phyloP scores from a whole-genome alignment of 2,797 vertebrate species.

The Neosilurus hyrtlii region DNA sequence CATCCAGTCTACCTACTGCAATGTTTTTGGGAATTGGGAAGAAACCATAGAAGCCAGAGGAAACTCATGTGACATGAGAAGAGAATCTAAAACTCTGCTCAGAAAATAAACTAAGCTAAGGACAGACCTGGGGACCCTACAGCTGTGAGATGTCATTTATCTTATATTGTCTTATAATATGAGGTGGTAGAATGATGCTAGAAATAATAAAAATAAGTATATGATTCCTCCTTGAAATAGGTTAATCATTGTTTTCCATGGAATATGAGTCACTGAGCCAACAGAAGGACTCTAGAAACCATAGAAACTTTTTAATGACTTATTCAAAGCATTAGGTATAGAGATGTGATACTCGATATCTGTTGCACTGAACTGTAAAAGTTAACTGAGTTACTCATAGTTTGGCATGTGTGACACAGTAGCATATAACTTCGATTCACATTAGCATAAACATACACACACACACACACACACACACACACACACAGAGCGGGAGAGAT shows the following conservation, averaged over 20 bases:
- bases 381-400: constrained; percentile 18
- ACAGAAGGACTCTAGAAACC: not conserved
- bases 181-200: not conserved
- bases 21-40: not conserved
- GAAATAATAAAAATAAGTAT: not conserved
- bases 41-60: not conserved
- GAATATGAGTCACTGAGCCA: not conserved
- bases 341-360: constrained; percentile 9
- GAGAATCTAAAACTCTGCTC: not conserved
- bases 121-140: not conserved
- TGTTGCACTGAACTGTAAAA: not conserved
- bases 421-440: not conserved
- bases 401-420: constrained; percentile 1
- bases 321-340: constrained; percentile 4
- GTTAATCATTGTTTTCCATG: not conserved
- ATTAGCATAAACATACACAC: not conserved
- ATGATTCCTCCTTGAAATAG: not conserved
- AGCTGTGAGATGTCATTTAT: not conserved
- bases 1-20: not conserved
- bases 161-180: not conserved
- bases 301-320: constrained; percentile 2
- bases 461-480: not conserved
- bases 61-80: not conserved
- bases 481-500: no score
- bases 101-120: not conserved